These are phyloP conservation scores for Spodoptera litura DNA, from an alignment of 1,140 invertebrate species.

Conservation along the genomic window DNA sequence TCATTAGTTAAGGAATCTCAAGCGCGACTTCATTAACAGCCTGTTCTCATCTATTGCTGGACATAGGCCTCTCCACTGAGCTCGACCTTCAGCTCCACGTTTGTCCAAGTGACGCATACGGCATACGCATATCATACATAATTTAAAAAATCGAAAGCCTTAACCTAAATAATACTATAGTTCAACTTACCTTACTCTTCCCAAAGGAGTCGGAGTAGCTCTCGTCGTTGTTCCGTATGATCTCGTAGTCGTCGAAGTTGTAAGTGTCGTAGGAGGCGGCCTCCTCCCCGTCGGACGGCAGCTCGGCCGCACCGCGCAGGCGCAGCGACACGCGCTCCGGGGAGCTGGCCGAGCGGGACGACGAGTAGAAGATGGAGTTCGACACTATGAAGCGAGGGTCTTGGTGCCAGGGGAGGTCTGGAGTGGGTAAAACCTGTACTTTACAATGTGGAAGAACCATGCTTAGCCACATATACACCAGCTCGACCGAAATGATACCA, in stretches of 20 bases:
- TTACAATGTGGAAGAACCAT: neutral
- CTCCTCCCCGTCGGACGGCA: slow-evolving; percentile 68
- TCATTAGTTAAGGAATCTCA: too few relatives aligned
- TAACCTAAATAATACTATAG: neutral
- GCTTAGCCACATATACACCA: too few relatives aligned
- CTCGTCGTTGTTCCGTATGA: slow-evolving; percentile 66
- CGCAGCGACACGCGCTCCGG: slow-evolving; percentile 13
- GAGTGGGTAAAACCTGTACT: neutral
- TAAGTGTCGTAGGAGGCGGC: slow-evolving; percentile 68
- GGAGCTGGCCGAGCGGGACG: slow-evolving; percentile 44
- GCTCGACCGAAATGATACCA: too few relatives aligned
- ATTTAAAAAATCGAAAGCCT: neutral
- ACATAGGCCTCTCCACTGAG: too few relatives aligned
- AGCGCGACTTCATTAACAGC: too few relatives aligned
- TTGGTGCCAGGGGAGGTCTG: slow-evolving; percentile 78
- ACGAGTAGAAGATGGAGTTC: slow-evolving; percentile 71
- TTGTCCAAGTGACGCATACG: too few relatives aligned
- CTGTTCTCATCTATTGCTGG: too few relatives aligned
- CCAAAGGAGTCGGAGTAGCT: slow-evolving; percentile 57
- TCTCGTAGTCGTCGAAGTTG: slow-evolving; percentile 78
- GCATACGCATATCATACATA: too few relatives aligned
- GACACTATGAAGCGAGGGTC: slow-evolving; percentile 70
- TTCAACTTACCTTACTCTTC: slow-evolving; percentile 51
- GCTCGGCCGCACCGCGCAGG: neutral
- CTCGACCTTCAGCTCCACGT: too few relatives aligned